These are phyloP conservation scores for Hydrolagus colliei DNA, from an alignment of 2,797 vertebrate genomes.

Conservation along the genomic window DNA sequence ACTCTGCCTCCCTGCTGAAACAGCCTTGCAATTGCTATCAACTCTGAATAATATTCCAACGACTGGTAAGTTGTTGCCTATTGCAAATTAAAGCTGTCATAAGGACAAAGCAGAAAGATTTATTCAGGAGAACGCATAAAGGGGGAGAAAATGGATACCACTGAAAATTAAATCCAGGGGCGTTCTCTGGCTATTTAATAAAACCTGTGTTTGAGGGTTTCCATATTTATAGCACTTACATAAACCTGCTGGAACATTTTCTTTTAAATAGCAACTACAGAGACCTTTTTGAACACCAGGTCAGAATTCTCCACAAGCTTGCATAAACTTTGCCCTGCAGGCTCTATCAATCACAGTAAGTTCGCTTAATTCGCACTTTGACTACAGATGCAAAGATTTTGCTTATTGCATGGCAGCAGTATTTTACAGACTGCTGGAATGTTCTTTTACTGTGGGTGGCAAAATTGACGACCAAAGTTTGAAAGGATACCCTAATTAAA, in stretches of 20 bases:
- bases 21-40: no score
- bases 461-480: slow-evolving; percentile 16
- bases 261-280: neutral
- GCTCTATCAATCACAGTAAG: neutral
- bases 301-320: slow-evolving; percentile 1
- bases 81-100: no score
- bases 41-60: no score
- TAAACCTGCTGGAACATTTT: neutral
- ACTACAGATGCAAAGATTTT: neutral
- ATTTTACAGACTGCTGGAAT: neutral
- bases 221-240: neutral
- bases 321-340: neutral
- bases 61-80: no score
- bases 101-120: no score
- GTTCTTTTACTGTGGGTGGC: neutral
- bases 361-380: neutral
- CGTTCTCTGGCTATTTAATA: neutral
- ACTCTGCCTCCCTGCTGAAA: no score
- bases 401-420: neutral
- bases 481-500: neutral
- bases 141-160: no score
- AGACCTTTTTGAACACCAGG: neutral
- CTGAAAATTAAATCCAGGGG: neutral
- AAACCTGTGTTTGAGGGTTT: neutral
- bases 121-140: no score